phyloP scores from a whole-genome alignment of 2,888 invertebrate genomes.

The Gastracanthus pulcherrimus region DNA sequence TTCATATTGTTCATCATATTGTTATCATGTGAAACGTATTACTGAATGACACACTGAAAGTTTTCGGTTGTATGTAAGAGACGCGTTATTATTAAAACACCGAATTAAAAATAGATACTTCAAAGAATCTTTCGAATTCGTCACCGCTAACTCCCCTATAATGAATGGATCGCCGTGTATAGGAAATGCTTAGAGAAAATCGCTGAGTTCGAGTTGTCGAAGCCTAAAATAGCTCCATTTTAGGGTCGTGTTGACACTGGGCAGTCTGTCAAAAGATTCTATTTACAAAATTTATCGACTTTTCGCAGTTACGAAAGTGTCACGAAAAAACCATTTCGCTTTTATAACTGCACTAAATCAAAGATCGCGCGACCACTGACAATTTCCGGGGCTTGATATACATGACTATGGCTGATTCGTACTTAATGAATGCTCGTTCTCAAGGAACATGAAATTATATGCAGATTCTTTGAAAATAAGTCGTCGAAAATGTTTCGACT shows the following conservation, averaged over 20 bases:
- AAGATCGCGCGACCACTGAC: too few species aligned
- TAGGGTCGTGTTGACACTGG: slow-evolving; percentile 32
- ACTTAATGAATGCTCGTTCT: too few species aligned
- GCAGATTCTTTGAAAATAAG: background rate
- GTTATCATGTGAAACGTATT: too few species aligned
- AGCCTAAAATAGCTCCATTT: slow-evolving; percentile 28
- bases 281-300: slow-evolving; percentile 15
- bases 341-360: background rate
- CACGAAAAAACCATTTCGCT: background rate
- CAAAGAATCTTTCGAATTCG: background rate
- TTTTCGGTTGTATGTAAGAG: background rate
- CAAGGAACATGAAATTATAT: too few species aligned
- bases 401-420: too few species aligned
- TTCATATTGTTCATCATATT: too few species aligned
- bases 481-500: background rate
- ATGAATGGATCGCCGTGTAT: background rate
- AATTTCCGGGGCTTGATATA: too few species aligned
- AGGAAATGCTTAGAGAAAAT: slow-evolving; percentile 1
- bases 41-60: background rate
- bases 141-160: background rate
- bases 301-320: background rate
- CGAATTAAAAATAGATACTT: background rate
- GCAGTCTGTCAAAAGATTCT: slow-evolving; percentile 16
- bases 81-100: background rate
- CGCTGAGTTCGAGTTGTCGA: background rate